phyloP scores from a whole-genome alignment of 2,113 vertebrate species.

The Sceloporus tristichus region DNA sequence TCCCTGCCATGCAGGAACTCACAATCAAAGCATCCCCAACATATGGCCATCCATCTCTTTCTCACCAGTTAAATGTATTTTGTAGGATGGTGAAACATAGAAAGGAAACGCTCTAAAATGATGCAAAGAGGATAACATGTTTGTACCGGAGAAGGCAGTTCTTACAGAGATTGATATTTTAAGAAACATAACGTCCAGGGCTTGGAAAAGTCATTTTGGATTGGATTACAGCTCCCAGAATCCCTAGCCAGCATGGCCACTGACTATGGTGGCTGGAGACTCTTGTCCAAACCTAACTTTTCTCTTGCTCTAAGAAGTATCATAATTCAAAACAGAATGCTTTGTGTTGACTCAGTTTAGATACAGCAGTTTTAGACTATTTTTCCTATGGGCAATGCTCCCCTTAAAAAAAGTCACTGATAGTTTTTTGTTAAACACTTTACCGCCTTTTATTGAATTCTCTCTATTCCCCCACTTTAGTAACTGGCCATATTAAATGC shows the following conservation, averaged over 20 bases:
- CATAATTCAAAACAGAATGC: neutral
- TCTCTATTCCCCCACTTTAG: constrained; percentile 31
- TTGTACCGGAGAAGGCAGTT: neutral
- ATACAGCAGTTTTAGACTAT: constrained; percentile 22
- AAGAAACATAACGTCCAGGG: neutral
- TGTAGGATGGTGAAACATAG: neutral
- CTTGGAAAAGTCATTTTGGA: neutral
- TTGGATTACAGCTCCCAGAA: neutral
- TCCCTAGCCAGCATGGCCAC: neutral
- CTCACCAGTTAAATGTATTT: neutral
- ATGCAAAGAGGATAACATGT: neutral
- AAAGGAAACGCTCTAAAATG: neutral
- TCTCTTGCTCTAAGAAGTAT: neutral
- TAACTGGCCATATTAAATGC: constrained; percentile 24
- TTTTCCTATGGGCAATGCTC: constrained; percentile 30
- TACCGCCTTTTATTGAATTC: constrained; percentile 44
- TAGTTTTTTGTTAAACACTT: constrained; percentile 31
- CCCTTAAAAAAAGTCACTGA: neutral
- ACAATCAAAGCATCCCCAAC: too few relatives aligned
- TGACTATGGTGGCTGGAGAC: neutral
- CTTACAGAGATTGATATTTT: neutral
- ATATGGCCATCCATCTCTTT: neutral
- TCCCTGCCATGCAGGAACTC: too few relatives aligned
- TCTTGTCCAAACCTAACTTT: too few relatives aligned
- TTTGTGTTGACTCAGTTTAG: constrained; percentile 24